Conservation (phyloP, 2,888 invertebrate genomes). For the Alitta virens region DNA sequence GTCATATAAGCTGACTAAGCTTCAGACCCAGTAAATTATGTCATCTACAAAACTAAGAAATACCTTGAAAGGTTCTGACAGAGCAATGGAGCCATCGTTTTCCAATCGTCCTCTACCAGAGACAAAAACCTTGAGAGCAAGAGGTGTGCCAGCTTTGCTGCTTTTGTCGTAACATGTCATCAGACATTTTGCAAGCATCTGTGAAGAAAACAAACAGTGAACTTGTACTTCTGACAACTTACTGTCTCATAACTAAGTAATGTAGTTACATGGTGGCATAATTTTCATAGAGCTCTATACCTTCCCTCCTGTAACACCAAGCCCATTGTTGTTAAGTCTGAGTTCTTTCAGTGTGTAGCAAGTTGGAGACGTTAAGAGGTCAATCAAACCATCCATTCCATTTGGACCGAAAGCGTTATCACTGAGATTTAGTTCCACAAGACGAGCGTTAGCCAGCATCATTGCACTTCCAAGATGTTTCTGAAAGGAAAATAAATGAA, state of each 20-base stretch:
- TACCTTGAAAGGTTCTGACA: constrained; percentile 80
- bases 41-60: too few species aligned
- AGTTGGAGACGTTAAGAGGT: constrained; percentile 76
- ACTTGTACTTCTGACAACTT: too few species aligned
- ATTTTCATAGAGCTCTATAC: too few species aligned
- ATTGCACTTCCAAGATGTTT: constrained; percentile 77
- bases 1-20: too few species aligned
- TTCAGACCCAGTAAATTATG: too few species aligned
- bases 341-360: constrained; percentile 82
- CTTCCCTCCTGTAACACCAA: constrained; percentile 85
- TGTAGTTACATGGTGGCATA: too few species aligned
- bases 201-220: constrained; percentile 7
- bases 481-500: constrained; percentile 50
- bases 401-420: constrained; percentile 86
- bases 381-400: constrained; percentile 44
- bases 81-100: constrained; percentile 83
- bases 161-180: constrained; percentile 66
- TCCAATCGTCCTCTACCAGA: constrained; percentile 93
- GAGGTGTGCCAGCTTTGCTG: constrained; percentile 65
- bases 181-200: constrained; percentile 75
- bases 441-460: constrained; percentile 73
- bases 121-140: constrained; percentile 79
- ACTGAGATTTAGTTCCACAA: constrained; percentile 86
- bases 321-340: constrained; percentile 88
- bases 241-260: too few species aligned